A percentile compares a stretch with the other conserved stretches of the same genome.
Evolutionary conservation across 2,797 vertebrate genomes (phyloP).

Genomic region (Hoplostethus atlanticus): DNA sequence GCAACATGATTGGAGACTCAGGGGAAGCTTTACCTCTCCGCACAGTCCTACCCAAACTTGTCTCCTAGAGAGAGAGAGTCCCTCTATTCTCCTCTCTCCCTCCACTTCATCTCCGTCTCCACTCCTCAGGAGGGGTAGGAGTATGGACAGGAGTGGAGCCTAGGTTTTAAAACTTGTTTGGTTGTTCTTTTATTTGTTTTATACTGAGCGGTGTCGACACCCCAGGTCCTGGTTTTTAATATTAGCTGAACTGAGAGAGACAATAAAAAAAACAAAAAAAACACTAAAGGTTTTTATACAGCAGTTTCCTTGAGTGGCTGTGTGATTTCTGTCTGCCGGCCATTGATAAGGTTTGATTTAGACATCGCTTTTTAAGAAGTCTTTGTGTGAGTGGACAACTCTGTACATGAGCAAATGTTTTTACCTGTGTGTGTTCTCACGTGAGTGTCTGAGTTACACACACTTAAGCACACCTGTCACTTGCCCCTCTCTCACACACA

Average conservation of each 20-base stretch:
- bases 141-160: slow-evolving; percentile 50
- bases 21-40: slow-evolving; percentile 91
- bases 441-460: slow-evolving; percentile 50
- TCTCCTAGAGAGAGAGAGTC: slow-evolving; percentile 85
- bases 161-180: slow-evolving; percentile 80
- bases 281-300: slow-evolving; percentile 77
- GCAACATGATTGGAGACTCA: slow-evolving; percentile 90
- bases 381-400: slow-evolving; percentile 68
- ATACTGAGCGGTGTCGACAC: slow-evolving; percentile 81
- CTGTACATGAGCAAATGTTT: slow-evolving; percentile 71
- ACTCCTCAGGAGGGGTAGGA: slow-evolving; percentile 79
- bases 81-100: slow-evolving; percentile 56
- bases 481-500: slow-evolving; percentile 58
- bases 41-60: slow-evolving; percentile 95
- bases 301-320: slow-evolving; percentile 71
- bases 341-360: slow-evolving; percentile 69
- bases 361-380: slow-evolving; percentile 69
- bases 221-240: slow-evolving; percentile 79
- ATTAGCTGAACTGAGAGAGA: slow-evolving; percentile 65
- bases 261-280: slow-evolving; percentile 47
- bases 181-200: slow-evolving; percentile 81
- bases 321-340: slow-evolving; percentile 67
- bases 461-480: slow-evolving; percentile 70
- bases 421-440: slow-evolving; percentile 61
- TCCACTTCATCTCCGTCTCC: slow-evolving; percentile 48